phyloP scores from a whole-genome alignment of 23 tunicate species.

The Trididemnum miniatum region DNA sequence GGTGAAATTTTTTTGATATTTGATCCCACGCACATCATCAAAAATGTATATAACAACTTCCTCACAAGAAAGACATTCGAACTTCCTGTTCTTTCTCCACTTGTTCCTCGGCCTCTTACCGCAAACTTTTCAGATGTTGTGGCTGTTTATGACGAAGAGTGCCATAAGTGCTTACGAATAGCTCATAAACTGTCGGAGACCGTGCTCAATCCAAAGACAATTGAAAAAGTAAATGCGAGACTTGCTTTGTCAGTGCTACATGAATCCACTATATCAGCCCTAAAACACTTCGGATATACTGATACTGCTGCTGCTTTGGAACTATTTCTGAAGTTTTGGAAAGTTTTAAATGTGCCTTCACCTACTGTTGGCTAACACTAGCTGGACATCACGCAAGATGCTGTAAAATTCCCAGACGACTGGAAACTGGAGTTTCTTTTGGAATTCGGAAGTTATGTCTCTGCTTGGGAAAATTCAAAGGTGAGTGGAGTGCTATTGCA shows the following conservation, averaged over 20 bases:
- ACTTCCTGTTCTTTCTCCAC: not conserved
- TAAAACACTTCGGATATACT: slow-evolving; percentile 2
- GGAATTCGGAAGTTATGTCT: not conserved
- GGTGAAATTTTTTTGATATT: slow-evolving; percentile 21
- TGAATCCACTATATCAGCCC: slow-evolving; percentile 6
- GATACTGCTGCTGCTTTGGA: slow-evolving; percentile 27
- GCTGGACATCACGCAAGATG: not conserved
- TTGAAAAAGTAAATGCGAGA: slow-evolving; percentile 8
- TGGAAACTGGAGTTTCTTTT: slow-evolving; percentile 26
- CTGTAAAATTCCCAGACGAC: not conserved
- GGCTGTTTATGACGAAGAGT: slow-evolving; percentile 9
- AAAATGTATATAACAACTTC: slow-evolving; percentile 11
- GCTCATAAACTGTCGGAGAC: slow-evolving; percentile 25
- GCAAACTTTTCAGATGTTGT: slow-evolving; percentile 8
- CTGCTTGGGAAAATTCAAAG: slow-evolving; percentile 26
- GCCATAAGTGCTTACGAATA: slow-evolving; percentile 2
- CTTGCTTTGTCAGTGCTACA: slow-evolving; percentile 9
- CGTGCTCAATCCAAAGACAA: slow-evolving; percentile 19
- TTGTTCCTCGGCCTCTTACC: not conserved
- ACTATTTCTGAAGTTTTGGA: slow-evolving; percentile 10
- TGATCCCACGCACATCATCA: slow-evolving; percentile 18
- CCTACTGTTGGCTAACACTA: slow-evolving; percentile 26
- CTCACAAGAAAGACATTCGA: slow-evolving; percentile 7
- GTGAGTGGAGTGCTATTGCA: slow-evolving; percentile 8
- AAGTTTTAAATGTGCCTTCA: not conserved